Conservation (phyloP, 2,797 vertebrate genomes). For the Tokudaia tokunoshimensis region DNA sequence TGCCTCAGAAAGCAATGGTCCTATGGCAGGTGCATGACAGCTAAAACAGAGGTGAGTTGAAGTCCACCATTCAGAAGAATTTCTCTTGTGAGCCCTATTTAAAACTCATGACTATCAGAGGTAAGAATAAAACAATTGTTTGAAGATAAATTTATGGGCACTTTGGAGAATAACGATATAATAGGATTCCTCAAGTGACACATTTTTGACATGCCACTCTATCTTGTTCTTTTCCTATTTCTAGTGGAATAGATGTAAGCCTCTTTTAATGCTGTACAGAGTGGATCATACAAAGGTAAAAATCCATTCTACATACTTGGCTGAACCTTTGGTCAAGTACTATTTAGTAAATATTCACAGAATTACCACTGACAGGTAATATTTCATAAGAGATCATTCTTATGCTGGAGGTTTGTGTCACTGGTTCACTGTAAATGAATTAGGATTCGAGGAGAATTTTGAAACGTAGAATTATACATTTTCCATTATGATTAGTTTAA, state of each 20-base stretch:
- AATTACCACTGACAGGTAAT: conserved; percentile 90
- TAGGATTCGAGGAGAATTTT: conserved; percentile 75
- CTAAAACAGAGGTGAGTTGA: neutral
- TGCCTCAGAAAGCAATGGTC: neutral
- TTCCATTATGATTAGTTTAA: conserved; percentile 81
- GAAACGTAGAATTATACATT: conserved; percentile 77
- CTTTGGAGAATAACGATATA: neutral
- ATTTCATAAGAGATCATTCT: conserved; percentile 88
- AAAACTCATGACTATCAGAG: neutral
- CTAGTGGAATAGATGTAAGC: conserved; percentile 34
- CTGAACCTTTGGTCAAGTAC: conserved; percentile 88
- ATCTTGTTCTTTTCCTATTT: neutral
- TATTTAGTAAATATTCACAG: conserved; percentile 86
- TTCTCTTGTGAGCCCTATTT: neutral
- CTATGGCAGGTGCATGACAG: neutral
- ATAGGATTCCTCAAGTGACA: conserved; percentile 13
- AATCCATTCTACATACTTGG: conserved; percentile 83
- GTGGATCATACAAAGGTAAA: conserved; percentile 68
- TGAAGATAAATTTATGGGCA: neutral
- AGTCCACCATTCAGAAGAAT: neutral
- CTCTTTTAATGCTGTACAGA: conserved; percentile 71
- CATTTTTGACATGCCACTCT: neutral
- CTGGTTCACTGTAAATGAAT: conserved; percentile 61
- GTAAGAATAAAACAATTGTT: neutral
- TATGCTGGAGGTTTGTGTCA: conserved; percentile 80